Evolutionary conservation across 2,113 vertebrate genomes (phyloP).

Genomic region (Engraulis encrasicolus): DNA sequence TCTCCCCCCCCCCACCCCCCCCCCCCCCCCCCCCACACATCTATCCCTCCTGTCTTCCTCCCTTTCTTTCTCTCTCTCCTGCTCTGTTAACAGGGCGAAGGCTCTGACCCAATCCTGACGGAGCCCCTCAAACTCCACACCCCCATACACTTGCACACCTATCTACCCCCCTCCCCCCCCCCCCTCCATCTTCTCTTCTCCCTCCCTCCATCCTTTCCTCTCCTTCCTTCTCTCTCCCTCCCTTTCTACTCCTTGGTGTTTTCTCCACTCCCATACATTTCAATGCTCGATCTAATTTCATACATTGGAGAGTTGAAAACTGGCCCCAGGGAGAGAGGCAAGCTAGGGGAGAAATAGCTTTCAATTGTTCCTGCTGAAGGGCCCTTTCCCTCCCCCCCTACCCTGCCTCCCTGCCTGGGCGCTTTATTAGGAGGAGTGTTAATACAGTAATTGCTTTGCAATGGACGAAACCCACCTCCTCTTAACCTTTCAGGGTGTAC

Average conservation of each 20-base stretch:
- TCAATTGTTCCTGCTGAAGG: slow-evolving; percentile 75
- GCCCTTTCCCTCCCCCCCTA: background rate
- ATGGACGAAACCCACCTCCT: background rate
- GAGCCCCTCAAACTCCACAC: no score
- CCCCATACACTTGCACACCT: no score
- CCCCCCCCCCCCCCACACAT: no score
- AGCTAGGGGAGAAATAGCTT: slow-evolving; percentile 86
- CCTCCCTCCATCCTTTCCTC: no score
- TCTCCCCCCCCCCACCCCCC: no score
- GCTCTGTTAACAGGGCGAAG: no score
- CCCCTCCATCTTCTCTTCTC: no score
- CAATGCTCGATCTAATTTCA: slow-evolving; percentile 87
- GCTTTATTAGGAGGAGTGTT: slow-evolving; percentile 19
- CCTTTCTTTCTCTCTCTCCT: no score
- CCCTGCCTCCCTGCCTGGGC: background rate
- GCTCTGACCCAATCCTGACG: no score
- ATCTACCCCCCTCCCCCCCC: no score
- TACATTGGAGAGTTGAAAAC: slow-evolving; percentile 77
- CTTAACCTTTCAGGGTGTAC: background rate
- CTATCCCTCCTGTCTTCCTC: no score
- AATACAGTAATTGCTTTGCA: slow-evolving; percentile 2
- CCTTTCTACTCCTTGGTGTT: slow-evolving; percentile 59
- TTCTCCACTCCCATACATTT: slow-evolving; percentile 80
- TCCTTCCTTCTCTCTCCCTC: background rate
- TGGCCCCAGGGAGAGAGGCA: slow-evolving; percentile 77